Percentiles rank a stretch among this genome's conserved stretches.
These are phyloP conservation scores for Terebella lapidaria DNA, from an alignment of 2,888 invertebrate genomes.

Conservation along the genomic window DNA sequence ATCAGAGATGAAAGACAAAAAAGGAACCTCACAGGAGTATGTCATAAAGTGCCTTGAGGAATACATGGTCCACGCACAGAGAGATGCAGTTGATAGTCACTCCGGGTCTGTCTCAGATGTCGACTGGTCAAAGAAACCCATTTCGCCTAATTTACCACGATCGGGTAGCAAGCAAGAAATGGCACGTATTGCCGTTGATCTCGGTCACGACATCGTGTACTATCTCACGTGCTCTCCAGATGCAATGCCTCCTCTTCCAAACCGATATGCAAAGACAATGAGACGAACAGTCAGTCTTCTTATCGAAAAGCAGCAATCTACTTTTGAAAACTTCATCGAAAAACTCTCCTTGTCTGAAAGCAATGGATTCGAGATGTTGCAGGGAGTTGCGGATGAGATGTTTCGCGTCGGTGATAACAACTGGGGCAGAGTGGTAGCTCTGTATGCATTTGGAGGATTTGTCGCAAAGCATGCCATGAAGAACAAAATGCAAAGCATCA, in stretches of 20 bases:
- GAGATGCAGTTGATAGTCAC: background rate
- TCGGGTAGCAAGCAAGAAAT: background rate
- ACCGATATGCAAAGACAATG: background rate
- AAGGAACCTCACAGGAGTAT: background rate
- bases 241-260: background rate
- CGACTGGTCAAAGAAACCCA: background rate
- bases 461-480: conserved; percentile 31
- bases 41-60: background rate
- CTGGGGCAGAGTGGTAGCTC: conserved; percentile 48
- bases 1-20: no score
- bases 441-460: conserved; percentile 44
- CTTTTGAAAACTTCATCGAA: background rate
- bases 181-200: background rate
- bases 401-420: conserved; percentile 47
- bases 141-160: background rate
- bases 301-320: background rate
- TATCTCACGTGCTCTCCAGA: background rate
- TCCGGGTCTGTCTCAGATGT: background rate
- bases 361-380: background rate
- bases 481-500: conserved; percentile 12
- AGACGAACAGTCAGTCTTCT: background rate
- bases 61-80: background rate
- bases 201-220: background rate
- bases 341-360: background rate
- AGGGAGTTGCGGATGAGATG: conserved; percentile 40